A percentile compares a stretch with the other conserved stretches of the same genome.
These are phyloP conservation scores for Crenichthys baileyi DNA, from an alignment of 2,797 vertebrate species.

Conservation along the genomic window DNA sequence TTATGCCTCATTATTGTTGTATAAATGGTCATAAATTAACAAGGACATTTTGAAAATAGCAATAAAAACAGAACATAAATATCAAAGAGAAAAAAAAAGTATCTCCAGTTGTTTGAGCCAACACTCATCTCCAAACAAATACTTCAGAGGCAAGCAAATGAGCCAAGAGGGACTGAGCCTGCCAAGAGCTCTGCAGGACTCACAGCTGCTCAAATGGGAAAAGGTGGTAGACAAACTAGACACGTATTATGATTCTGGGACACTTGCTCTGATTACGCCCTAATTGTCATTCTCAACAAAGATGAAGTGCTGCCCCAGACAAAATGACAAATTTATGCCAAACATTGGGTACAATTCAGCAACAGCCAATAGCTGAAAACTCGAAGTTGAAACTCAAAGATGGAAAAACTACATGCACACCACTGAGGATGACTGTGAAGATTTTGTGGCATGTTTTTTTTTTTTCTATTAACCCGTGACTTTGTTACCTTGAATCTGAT, in stretches of 20 bases:
- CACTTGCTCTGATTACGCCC: constrained; percentile 65
- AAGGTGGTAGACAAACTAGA: constrained; percentile 54
- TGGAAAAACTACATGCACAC: background rate
- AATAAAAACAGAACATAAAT: background rate
- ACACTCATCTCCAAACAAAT: constrained; percentile 50
- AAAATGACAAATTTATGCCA: constrained; percentile 46
- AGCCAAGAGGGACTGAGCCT: constrained; percentile 52
- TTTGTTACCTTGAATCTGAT: constrained; percentile 37
- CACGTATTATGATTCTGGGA: constrained; percentile 68
- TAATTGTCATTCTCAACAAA: constrained; percentile 67
- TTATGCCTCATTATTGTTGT: background rate
- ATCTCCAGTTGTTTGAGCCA: constrained; percentile 41
- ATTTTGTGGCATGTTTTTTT: background rate
- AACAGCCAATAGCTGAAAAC: constrained; percentile 36
- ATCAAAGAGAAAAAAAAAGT: constrained; percentile 1
- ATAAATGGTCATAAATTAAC: background rate
- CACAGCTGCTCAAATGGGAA: constrained; percentile 71
- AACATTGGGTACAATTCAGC: constrained; percentile 21
- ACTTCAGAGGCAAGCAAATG: constrained; percentile 60
- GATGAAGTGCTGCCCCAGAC: constrained; percentile 57
- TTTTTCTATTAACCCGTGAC: background rate
- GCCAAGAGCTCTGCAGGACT: constrained; percentile 71
- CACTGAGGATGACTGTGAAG: too few relatives aligned
- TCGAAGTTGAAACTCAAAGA: constrained; percentile 2
- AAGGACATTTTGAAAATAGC: background rate